Evolutionary conservation across 2,888 invertebrate species (phyloP).

Genomic region (Thereva unica): DNA sequence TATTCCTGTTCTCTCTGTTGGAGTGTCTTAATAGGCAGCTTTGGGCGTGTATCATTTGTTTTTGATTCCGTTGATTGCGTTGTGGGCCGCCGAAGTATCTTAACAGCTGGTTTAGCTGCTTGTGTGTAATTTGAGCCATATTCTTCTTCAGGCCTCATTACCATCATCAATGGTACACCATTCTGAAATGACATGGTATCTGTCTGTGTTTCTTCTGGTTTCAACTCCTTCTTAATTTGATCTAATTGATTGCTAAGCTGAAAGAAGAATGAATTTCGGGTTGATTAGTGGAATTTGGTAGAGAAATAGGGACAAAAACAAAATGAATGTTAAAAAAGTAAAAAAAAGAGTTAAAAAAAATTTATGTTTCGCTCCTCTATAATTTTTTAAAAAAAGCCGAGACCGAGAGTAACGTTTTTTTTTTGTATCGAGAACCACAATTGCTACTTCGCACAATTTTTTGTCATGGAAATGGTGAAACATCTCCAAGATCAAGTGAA

Average conservation of each 20-base stretch:
- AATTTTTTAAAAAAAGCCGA: no score
- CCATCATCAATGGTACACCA: slow-evolving; percentile 67
- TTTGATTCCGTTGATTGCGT: slow-evolving; percentile 64
- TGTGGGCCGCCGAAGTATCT: slow-evolving; percentile 78
- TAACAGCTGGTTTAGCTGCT: slow-evolving; percentile 77
- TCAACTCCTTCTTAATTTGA: slow-evolving; percentile 35
- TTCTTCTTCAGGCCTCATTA: slow-evolving; percentile 77
- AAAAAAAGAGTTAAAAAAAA: no score
- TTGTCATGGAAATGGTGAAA: no score
- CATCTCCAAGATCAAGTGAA: no score
- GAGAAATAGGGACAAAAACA: background rate
- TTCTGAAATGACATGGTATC: slow-evolving; percentile 46
- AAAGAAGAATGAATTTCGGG: slow-evolving; percentile 11
- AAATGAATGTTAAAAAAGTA: no score
- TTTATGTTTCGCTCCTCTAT: no score
- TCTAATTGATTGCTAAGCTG: slow-evolving; percentile 38
- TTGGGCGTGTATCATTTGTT: slow-evolving; percentile 67
- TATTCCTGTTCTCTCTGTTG: slow-evolving; percentile 93
- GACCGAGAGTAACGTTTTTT: no score
- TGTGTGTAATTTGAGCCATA: slow-evolving; percentile 77
- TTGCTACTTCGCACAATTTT: no score
- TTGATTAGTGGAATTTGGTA: background rate
- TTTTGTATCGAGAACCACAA: no score
- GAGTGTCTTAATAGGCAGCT: slow-evolving; percentile 78
- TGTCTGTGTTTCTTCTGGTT: slow-evolving; percentile 44